These are phyloP conservation scores for Trachelus troglodyta DNA, from an alignment of 2,888 invertebrate genomes.

Conservation along the genomic window DNA sequence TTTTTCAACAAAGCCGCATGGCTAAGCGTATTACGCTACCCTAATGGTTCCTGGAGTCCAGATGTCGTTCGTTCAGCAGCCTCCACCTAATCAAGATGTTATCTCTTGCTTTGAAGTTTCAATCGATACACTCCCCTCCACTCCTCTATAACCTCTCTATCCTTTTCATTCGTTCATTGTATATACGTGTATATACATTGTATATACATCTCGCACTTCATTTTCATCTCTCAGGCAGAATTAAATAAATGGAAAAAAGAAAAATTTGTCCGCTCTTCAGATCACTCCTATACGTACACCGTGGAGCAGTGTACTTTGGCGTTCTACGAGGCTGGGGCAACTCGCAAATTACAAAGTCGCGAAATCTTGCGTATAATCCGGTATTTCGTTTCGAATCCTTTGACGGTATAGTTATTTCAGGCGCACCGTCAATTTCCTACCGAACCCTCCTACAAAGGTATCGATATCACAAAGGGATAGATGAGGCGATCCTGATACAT, in stretches of 20 bases:
- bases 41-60: not conserved
- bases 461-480: not conserved
- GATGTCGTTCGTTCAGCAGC: not conserved
- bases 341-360: not conserved
- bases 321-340: not conserved
- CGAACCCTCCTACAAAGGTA: not conserved
- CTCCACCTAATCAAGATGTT: not conserved
- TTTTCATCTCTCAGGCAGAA: not conserved
- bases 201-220: not conserved
- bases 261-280: not conserved
- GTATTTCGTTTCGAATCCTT: not conserved
- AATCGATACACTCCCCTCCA: not conserved
- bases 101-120: not conserved
- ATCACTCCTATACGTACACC: not conserved
- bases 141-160: not conserved
- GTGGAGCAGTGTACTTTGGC: not conserved
- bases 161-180: not conserved
- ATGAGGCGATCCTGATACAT: not conserved
- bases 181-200: not conserved
- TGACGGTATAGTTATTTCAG: not conserved
- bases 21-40: not conserved
- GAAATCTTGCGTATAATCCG: not conserved
- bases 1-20: constrained; percentile 20
- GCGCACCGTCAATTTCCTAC: not conserved
- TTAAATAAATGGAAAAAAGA: not conserved